Base-by-base conservation (phyloP, 2,888 invertebrate species). In the Andrena dorsata region DNA sequence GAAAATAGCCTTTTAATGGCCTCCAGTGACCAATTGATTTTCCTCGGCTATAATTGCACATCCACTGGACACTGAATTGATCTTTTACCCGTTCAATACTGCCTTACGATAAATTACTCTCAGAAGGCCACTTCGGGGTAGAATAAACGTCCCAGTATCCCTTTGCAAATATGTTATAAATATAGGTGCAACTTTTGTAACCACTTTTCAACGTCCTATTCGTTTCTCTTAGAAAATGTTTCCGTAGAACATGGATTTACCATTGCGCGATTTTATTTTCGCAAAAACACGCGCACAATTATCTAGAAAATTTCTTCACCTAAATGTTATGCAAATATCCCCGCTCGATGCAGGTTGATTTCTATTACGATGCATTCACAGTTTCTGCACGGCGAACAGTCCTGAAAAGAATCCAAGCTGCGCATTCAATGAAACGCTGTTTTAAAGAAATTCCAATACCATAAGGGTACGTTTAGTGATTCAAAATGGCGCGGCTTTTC, bases 371-470 rank as follows among this genome's bases (percentile, higher is more conserved):
- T 28, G 26, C 28, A 41, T 76, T 66, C 65, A 26, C 10, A 30
- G 51, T 32, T 69, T 76, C 69, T 32, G 68, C 47, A 20, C 32
- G 58, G 49, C 58, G 56, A 26, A 26, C 49, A 81, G 47, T 23
- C 63, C 60, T 70, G 80, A 74, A 81, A 81, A 71, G 80, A 63
- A 41, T 30, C 63, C 61, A 28, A 68, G 32, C 60, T 65, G 28
- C 53, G 20, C 56, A 35, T 75, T 82, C 70, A 75, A 71, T 71
- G 80, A 66, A 71, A 71, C 70, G 65, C 61, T 80, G 75, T 70
- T 81, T 81, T 70, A 73, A 83, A 70, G 70, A 81, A 81, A 83
- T 70, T 63, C 65, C 81, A 72, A 74, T 73, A 70, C 61, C 61
- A 60, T 66, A 51, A 63, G 70, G 47, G 81, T 60, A 65, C 61